phyloP scores from a whole-genome alignment of 2,113 vertebrate species.

The Catharus minimus region DNA sequence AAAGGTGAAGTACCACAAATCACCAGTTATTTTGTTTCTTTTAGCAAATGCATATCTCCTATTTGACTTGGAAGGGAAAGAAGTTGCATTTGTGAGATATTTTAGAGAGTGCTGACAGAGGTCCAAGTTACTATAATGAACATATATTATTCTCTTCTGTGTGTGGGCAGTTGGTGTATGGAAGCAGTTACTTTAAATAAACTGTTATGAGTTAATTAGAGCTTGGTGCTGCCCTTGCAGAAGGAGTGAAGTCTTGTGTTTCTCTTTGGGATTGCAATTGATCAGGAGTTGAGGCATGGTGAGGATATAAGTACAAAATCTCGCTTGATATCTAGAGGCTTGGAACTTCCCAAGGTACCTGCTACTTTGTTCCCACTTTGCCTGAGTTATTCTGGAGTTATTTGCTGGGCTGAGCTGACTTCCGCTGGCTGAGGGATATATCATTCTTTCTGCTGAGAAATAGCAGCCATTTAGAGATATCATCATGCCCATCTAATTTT shows the following conservation, averaged over 20 bases:
- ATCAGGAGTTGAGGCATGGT: not conserved
- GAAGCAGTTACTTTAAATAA: conserved; percentile 20
- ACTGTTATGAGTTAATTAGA: not conserved
- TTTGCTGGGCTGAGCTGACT: conserved; percentile 8
- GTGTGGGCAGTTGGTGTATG: not conserved
- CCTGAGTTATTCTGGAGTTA: not conserved
- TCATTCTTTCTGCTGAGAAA: not conserved
- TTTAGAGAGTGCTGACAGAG: not conserved
- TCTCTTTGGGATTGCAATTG: not conserved
- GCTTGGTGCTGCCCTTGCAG: not conserved
- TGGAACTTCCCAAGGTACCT: not conserved
- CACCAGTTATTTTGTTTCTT: not conserved
- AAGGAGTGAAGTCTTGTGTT: not conserved
- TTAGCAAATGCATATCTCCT: not conserved
- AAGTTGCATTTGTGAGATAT: not conserved
- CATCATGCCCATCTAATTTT: not conserved
- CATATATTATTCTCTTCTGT: not conserved
- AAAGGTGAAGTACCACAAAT: not conserved
- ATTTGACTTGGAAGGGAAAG: not conserved
- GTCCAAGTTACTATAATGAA: not conserved
- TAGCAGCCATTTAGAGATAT: not conserved
- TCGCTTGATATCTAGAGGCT: not conserved
- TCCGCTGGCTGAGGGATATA: not conserved
- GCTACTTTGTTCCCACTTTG: conserved; percentile 3
- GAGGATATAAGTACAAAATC: not conserved